Base-by-base conservation (phyloP, 2,113 vertebrate genomes). In the Fregetta grallaria region DNA sequence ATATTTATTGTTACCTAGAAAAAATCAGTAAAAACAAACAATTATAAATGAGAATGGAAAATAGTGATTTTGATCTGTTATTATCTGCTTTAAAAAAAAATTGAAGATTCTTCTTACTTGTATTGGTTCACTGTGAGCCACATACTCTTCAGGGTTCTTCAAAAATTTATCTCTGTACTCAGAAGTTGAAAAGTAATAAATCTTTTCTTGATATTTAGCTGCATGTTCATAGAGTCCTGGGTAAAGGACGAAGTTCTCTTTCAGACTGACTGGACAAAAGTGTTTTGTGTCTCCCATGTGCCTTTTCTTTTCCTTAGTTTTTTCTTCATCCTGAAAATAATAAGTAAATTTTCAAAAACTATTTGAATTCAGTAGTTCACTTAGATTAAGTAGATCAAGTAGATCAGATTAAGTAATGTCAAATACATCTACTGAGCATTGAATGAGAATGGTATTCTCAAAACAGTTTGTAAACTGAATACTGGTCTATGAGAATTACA, bases 251-350 rank as follows among this genome's bases (percentile, higher is more conserved):
- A 98, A 98, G 22, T 97, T 97, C 82, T 98, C 98, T 96, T 99
- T 99, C 88, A 99, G 97, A 94, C 97, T 97, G 91, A 99, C 99
- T 14, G 99, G 99, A 93, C 99, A 99, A 88, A 99, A 99, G 94
- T 99, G 98, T 40, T 98, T 98, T 47, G 99, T 98, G 56, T 99
- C 99, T 56, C 99, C 99, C 81, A 99, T 94, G 34, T 98, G 96
- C 68, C 98, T 99, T 94, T 96, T 98, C 75, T 90, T 98, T 95
- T 98, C 97, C 66, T 92, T 96, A 66, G 13, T 5, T 94, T 56
- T 87, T 16, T 97, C 97, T 97, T 99, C 98, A 95, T 94, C 98
- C 98, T 99, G 97, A 49, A 97, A 97, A 93, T 52, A 91, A 58
- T 21, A 88, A 26, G 76, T 68, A 94, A 53, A 55, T 38, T 80